Conservation (phyloP, 2,113 vertebrate species). For the Podarcis cretensis region DNA sequence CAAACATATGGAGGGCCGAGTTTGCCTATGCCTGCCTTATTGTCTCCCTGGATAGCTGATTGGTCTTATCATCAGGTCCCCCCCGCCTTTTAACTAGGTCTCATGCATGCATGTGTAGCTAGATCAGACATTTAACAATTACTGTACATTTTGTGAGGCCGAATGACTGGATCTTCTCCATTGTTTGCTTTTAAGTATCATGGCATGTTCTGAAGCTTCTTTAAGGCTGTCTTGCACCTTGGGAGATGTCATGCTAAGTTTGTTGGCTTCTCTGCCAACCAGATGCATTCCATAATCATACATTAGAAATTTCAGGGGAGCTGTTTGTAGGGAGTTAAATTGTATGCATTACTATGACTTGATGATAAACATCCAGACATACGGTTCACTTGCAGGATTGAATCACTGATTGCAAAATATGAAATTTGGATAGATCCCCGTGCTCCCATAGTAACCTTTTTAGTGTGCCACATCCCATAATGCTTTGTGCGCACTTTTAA, state of each 20-base stretch:
- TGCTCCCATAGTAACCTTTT: too few relatives aligned
- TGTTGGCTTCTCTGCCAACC: background rate
- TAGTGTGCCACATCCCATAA: too few relatives aligned
- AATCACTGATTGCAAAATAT: too few relatives aligned
- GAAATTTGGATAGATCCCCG: too few relatives aligned
- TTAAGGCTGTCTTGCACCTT: background rate
- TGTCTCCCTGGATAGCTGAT: background rate
- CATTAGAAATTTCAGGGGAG: background rate
- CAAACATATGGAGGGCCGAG: too few relatives aligned
- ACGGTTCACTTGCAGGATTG: too few relatives aligned
- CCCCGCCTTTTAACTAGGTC: accelerated
- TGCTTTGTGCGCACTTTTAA: too few relatives aligned
- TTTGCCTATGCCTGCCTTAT: too few relatives aligned
- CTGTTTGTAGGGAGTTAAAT: background rate
- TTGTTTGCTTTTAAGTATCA: background rate
- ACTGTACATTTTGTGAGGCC: background rate
- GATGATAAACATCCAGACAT: background rate
- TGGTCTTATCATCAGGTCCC: background rate
- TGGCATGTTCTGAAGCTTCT: background rate
- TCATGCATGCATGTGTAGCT: background rate
- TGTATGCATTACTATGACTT: background rate
- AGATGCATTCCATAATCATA: background rate
- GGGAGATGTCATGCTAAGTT: background rate
- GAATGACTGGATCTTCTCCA: background rate
- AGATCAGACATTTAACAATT: background rate